Evolutionary conservation across 2,797 vertebrate genomes (phyloP), one percentile per base, ranked within the genome.

Genomic region (Paguma larvata): DNA sequence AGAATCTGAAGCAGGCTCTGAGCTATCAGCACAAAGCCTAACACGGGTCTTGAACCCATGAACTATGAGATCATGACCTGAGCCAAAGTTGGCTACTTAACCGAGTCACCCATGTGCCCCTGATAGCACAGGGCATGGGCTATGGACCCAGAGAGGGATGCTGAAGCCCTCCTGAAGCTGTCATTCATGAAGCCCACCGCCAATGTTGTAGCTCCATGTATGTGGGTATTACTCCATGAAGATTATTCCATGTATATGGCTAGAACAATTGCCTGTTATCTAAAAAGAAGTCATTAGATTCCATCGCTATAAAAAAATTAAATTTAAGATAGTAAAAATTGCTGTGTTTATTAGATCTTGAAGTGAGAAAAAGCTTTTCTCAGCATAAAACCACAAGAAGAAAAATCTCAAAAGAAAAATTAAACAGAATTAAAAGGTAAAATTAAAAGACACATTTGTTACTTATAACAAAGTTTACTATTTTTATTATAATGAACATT

Each of bases 401-500:
- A 68, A 93, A 77, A 83, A 91, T 82, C 15, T 72, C 68, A 78
- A 70, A 92, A 94, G 34, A 62, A 82, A 70, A 48, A 34, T 13
- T 68, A 75, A 79, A 48, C 2, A 77, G 27, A 63, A 23, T 59
- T 73, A 59, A 79, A 92, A 89, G 23, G n/a, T 48, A 70, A 88
- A 53, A 13, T 94, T 56, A 56, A 53, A 59, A 78, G 56, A 59
- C 44, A 73, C 19, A 34, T 48, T 95, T 5, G 44, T 32, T 51
- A 34, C n/a, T 56, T 38, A 32, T 86, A n/a, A 88, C 21, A 93
- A 32, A 73, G 3, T 7, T 75, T 91, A 62, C 48, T 78, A n/a
- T 84, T 32, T 23, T 94, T 90, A 48, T 34, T 94, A n/a, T 23
- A 30, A 82, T 78, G n/a, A 92, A 3, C n/a, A 59, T 91, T 84